Percentiles rank a stretch among this genome's conserved stretches.
These are phyloP conservation scores for Echinarachnius parma DNA, from an alignment of 53 echinoderm and acorn worm species.

Conservation along the genomic window DNA sequence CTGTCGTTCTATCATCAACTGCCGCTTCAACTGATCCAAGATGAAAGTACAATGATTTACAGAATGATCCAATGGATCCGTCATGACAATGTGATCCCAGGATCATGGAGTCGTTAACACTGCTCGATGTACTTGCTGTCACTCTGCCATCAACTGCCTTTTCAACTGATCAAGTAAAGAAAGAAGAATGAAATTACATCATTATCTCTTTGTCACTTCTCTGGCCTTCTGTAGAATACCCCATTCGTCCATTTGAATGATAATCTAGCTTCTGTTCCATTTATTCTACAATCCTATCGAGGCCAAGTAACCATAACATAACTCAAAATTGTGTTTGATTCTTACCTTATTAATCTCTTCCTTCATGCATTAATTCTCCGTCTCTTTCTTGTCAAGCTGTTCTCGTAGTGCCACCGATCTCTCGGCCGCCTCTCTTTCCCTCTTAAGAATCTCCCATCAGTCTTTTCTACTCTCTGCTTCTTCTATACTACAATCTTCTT, in stretches of 20 bases:
- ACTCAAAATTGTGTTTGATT: too few relatives aligned
- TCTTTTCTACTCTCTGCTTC: conserved; percentile 91
- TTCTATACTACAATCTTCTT: conserved; percentile 79
- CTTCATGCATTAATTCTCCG: conserved; percentile 61
- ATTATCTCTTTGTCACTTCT: too few relatives aligned
- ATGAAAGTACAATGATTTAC: too few relatives aligned
- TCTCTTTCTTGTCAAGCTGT: conserved; percentile 75
- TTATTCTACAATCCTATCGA: too few relatives aligned
- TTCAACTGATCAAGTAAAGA: too few relatives aligned
- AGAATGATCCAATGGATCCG: conserved; percentile 40
- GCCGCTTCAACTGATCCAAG: conserved; percentile 33
- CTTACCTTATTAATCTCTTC: conserved; percentile 77
- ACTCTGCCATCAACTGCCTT: conserved; percentile 20
- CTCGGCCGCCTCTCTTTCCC: too few relatives aligned
- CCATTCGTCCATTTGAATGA: too few relatives aligned
- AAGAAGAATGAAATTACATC: too few relatives aligned
- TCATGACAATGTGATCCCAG: conserved; percentile 22
- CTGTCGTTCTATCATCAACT: conserved; percentile 18
- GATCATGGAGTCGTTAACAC: conserved; percentile 25
- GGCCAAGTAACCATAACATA: too few relatives aligned
- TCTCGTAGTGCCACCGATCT: conserved; percentile 80
- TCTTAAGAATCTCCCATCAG: too few relatives aligned
- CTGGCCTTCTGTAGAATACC: too few relatives aligned
- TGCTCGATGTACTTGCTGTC: conserved; percentile 27
- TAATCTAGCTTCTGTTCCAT: too few relatives aligned